Conservation (phyloP, 2,797 vertebrate species). For the Ptychobarbus kaznakovi region DNA sequence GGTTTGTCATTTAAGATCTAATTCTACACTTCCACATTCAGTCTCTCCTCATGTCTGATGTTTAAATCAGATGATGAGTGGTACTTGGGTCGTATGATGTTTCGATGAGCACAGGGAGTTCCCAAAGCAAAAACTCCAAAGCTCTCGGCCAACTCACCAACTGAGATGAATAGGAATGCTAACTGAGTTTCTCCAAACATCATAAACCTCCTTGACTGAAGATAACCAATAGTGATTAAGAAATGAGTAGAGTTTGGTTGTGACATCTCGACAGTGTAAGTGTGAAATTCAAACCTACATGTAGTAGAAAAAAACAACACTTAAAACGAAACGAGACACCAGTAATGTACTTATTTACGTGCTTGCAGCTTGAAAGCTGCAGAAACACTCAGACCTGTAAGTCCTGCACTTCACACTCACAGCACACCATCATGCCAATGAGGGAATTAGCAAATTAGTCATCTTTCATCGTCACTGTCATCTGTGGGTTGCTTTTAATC, state of each 20-base stretch:
- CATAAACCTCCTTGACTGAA: background rate
- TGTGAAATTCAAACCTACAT: constrained; percentile 12
- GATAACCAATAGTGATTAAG: background rate
- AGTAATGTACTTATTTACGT: constrained; percentile 44
- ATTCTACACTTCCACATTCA: background rate
- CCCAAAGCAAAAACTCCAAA: constrained; percentile 4
- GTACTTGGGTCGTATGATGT: background rate
- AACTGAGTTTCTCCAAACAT: background rate
- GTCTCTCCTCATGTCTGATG: background rate
- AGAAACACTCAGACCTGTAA: constrained; percentile 28
- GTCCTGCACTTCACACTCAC: constrained; percentile 40
- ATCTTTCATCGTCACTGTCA: constrained; percentile 50
- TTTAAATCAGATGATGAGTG: background rate
- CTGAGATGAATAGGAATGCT: background rate
- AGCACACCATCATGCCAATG: constrained; percentile 37
- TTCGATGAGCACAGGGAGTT: background rate
- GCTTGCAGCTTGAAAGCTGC: constrained; percentile 27
- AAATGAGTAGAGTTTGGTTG: background rate
- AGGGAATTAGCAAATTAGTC: constrained; percentile 59
- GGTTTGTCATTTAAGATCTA: background rate
- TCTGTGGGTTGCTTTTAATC: constrained; percentile 53
- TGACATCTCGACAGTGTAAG: background rate
- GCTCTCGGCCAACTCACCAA: background rate
- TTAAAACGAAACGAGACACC: constrained; percentile 36
- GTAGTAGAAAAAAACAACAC: background rate